These are phyloP conservation scores for Setophaga petechia DNA, from an alignment of 2,113 vertebrate genomes.

Conservation along the genomic window DNA sequence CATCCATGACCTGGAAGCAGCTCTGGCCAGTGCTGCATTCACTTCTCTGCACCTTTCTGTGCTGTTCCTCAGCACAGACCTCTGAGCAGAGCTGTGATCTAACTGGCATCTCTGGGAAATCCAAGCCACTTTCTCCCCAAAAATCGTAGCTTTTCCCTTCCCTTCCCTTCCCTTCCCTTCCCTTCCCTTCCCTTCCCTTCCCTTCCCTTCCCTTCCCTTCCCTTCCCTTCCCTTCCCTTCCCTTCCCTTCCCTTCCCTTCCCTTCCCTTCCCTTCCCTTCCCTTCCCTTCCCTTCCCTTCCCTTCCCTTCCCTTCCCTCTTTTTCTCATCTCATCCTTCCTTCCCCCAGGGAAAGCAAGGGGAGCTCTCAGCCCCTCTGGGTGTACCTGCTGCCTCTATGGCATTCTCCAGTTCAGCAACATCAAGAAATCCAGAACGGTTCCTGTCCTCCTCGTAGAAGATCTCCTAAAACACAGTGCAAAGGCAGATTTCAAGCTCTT, in stretches of 20 bases:
- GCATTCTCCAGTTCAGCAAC: slow-evolving; percentile 41
- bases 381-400: slow-evolving; percentile 55
- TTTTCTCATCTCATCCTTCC: background rate
- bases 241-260: background rate
- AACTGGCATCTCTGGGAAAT: background rate
- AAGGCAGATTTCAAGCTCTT: background rate
- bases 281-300: background rate
- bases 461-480: slow-evolving; percentile 50
- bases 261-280: background rate
- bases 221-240: background rate
- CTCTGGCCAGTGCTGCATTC: background rate
- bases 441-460: slow-evolving; percentile 64
- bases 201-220: too few species aligned
- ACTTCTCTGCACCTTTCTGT: background rate
- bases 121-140: background rate
- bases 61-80: background rate
- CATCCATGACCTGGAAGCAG: background rate
- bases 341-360: background rate
- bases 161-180: background rate
- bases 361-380: background rate
- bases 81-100: background rate
- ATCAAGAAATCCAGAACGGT: slow-evolving; percentile 61
- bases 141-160: background rate
- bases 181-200: background rate
- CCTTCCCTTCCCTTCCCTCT: background rate